Base-by-base conservation (phyloP, 2,797 vertebrate genomes). In the Caiman crocodilus region DNA sequence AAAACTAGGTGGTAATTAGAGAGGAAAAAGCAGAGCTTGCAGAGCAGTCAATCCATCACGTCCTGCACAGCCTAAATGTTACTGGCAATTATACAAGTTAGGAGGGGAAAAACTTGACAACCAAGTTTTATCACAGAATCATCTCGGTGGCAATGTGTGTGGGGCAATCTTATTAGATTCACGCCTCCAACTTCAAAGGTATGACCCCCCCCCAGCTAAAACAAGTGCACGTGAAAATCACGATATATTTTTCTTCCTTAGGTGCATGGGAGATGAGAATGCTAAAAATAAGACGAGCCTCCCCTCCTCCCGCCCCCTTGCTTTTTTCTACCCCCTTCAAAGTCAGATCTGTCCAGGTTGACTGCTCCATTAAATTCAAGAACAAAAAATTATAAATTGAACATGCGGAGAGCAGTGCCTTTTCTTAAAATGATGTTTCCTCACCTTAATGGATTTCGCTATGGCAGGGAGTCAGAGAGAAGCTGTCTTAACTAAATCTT, bases 401-500 rank as follows among this genome's bases (percentile, higher is more conserved):
- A 90, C 96, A 75, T 59, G 86, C 84, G 93, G 97, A 98, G 97
- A 97, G 97, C 97, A 92, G 91, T 91, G 96, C 95, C 95, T 97
- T 95, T 96, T 96, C 94, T 97, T 97, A 97, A 98, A 98, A 97
- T 98, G 97, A 97, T 97, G 98, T 97, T 98, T 98, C 98, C 97
- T 98, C 85, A 69, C 96, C 97, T 98, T 99, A 99, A 99, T 99
- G 98, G 99, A 99, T 99, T 98, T 98, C 95, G 97, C 98, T 96
- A 95, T 94, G 97, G 97, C 97, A 98, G 96, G 94, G 98, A 98
- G 97, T 98, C 98, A 97, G 98, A 98, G 98, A 98, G 97, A 97
- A 98, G 98, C 99, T 99, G 98, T 98, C 98, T 98, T 98, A 98
- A 98, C 98, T 98, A 98, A 98, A 98, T 98, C 98, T 99, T 99